These are phyloP conservation scores for Burhinus bistriatus DNA, from an alignment of 2,113 vertebrate species.

Conservation along the genomic window DNA sequence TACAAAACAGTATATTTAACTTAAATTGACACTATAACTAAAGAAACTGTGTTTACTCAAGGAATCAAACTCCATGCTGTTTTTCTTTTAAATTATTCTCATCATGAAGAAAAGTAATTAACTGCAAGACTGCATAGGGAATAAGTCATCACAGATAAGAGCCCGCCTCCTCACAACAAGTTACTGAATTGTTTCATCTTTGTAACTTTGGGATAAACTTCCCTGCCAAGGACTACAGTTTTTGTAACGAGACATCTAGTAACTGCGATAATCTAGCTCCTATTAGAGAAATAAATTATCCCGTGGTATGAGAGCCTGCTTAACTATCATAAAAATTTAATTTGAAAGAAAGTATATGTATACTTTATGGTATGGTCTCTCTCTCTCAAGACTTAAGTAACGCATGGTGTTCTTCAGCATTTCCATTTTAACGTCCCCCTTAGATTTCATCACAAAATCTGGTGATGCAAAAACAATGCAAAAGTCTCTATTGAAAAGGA, in stretches of 20 bases:
- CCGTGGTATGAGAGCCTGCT: not conserved
- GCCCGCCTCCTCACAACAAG: not conserved
- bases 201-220: not conserved
- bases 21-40: not conserved
- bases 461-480: not conserved
- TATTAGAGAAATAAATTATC: slow-evolving; percentile 14
- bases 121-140: not conserved
- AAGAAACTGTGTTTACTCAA: not conserved
- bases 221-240: not conserved
- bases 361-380: not conserved
- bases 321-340: not conserved
- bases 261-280: not conserved
- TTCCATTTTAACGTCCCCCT: not conserved
- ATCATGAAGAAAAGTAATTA: slow-evolving; percentile 14
- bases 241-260: not conserved
- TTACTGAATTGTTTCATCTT: not conserved
- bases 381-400: not conserved
- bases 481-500: not conserved
- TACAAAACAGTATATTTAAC: not conserved
- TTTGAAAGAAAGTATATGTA: not conserved
- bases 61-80: not conserved
- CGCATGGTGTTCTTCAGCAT: not conserved
- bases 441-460: not conserved
- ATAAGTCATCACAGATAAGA: not conserved
- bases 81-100: not conserved